A percentile compares a stretch with the other conserved stretches of the same genome.
Evolutionary conservation across 2,113 vertebrate genomes (phyloP).

Genomic region (Eidolon helvum): DNA sequence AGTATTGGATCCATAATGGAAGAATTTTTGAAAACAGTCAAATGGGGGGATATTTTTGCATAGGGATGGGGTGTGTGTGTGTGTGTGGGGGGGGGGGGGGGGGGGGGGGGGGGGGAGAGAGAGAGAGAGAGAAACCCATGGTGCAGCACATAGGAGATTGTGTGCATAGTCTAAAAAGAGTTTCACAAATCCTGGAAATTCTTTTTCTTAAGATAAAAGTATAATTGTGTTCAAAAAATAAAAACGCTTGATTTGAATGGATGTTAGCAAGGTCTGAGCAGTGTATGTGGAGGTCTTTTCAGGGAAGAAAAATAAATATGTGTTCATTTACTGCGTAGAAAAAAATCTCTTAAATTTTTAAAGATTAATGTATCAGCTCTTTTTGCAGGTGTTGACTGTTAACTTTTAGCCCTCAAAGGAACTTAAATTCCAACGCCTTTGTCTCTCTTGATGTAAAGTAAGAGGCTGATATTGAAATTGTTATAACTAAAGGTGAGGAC

Average conservation of each 20-base stretch:
- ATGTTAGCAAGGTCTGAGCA: neutral
- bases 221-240: neutral
- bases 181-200: neutral
- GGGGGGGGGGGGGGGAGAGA: no score
- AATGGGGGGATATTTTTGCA: neutral
- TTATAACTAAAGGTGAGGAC: neutral
- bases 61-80: no score
- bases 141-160: neutral
- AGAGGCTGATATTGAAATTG: neutral
- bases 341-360: neutral
- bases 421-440: neutral
- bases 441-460: neutral
- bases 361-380: neutral
- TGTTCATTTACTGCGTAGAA: neutral
- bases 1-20: neutral
- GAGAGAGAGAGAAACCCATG: neutral
- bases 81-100: no score
- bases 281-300: neutral
- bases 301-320: neutral
- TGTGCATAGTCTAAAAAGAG: neutral
- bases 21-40: neutral
- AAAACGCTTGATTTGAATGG: neutral
- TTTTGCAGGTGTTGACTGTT: neutral
- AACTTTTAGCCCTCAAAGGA: neutral
- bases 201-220: neutral